Evolutionary conservation across 2,113 vertebrate species (phyloP).

Genomic region (Macquaria ambigua): DNA sequence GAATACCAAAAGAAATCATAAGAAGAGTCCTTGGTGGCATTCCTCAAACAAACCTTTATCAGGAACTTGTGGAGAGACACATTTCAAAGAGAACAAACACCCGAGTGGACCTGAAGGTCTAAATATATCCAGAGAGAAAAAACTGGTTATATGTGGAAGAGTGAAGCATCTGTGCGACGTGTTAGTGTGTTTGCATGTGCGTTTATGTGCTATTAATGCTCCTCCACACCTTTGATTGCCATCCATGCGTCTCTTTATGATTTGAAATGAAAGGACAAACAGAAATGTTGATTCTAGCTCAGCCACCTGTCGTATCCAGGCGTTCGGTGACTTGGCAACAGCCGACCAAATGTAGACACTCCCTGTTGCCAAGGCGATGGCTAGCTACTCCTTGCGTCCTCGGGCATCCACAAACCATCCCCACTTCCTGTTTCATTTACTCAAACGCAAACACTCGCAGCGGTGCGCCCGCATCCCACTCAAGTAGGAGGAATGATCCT

Average conservation of each 20-base stretch:
- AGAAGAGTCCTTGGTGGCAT: neutral
- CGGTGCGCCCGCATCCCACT: slow-evolving; percentile 22
- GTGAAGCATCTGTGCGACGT: slow-evolving; percentile 3
- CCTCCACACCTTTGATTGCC: slow-evolving; percentile 7
- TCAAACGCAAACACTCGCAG: slow-evolving; percentile 21
- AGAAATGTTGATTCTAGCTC: slow-evolving; percentile 69
- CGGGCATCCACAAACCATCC: slow-evolving; percentile 31
- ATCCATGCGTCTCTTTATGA: slow-evolving; percentile 21
- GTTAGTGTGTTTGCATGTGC: slow-evolving; percentile 21
- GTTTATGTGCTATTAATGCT: slow-evolving; percentile 26
- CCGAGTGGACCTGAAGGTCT: slow-evolving; percentile 15
- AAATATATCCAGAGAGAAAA: slow-evolving; percentile 50
- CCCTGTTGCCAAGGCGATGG: slow-evolving; percentile 71
- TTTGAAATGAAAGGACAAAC: slow-evolving; percentile 59
- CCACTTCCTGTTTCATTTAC: slow-evolving; percentile 72
- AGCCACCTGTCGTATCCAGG: slow-evolving; percentile 69
- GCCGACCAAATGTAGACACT: slow-evolving; percentile 50
- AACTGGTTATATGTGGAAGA: neutral
- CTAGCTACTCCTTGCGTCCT: slow-evolving; percentile 22
- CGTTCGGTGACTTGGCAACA: slow-evolving; percentile 59
- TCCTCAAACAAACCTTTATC: slow-evolving; percentile 19
- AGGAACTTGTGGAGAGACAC: neutral
- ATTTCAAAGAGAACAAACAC: slow-evolving; percentile 3
- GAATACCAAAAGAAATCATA: neutral
- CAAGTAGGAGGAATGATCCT: slow-evolving; percentile 43